Percentiles rank a stretch among this genome's conserved stretches.
phyloP scores from a whole-genome alignment of 2,113 vertebrate genomes.

The Lonchura striata region DNA sequence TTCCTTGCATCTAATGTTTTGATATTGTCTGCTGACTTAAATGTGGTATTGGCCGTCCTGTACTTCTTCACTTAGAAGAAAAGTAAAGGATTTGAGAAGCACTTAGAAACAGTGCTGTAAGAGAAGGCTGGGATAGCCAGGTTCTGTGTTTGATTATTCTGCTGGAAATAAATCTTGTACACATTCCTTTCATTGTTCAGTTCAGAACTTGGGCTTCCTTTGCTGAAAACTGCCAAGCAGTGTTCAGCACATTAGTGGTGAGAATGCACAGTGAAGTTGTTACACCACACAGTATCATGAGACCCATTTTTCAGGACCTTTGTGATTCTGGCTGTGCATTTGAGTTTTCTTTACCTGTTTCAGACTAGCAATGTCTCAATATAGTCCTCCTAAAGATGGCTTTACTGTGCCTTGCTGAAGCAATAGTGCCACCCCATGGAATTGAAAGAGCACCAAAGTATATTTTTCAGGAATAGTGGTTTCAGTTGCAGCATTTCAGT shows the following conservation, averaged over 20 bases:
- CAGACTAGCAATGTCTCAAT: background rate
- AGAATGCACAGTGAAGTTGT: background rate
- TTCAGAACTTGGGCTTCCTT: background rate
- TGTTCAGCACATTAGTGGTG: background rate
- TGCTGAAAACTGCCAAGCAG: background rate
- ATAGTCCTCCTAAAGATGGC: background rate
- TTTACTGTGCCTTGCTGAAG: background rate
- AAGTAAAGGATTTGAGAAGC: background rate
- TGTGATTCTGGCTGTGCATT: background rate
- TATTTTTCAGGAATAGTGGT: background rate
- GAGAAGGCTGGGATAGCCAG: background rate
- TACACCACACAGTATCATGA: background rate
- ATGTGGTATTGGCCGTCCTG: background rate
- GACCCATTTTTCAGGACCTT: background rate
- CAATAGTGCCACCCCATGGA: constrained; percentile 38
- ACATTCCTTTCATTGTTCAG: background rate
- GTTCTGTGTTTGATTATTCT: background rate
- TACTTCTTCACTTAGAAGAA: background rate
- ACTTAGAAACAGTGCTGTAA: background rate
- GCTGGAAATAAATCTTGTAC: background rate
- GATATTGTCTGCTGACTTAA: background rate
- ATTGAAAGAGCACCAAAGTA: background rate
- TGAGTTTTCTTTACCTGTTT: background rate
- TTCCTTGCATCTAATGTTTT: background rate
- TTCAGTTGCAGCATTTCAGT: background rate